These are phyloP conservation scores for Heterochromis multidens DNA, from an alignment of 2,113 vertebrate species.

Conservation along the genomic window DNA sequence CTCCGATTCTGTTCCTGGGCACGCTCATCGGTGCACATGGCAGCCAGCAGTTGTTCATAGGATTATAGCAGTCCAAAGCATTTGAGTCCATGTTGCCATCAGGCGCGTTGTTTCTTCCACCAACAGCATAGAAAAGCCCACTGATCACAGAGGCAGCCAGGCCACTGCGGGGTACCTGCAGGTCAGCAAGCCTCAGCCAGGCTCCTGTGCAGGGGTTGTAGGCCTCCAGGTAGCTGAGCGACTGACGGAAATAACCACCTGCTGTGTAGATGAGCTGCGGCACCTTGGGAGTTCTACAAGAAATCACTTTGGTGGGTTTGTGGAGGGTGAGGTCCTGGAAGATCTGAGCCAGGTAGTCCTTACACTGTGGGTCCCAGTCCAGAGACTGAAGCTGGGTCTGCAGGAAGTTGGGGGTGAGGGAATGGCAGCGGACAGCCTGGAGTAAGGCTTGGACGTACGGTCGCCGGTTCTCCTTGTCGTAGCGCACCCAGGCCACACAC, in stretches of 20 bases:
- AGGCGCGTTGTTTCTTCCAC: constrained; percentile 88
- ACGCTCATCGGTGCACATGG: constrained; percentile 90
- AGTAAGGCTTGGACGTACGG: constrained; percentile 89
- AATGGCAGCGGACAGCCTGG: constrained; percentile 92
- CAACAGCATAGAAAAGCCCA: constrained; percentile 89
- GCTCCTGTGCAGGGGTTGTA: constrained; percentile 79
- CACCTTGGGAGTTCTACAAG: constrained; percentile 84
- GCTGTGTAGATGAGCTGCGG: constrained; percentile 90
- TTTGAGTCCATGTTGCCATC: constrained; percentile 92
- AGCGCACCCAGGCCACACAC: constrained; percentile 91
- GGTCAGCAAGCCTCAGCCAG: constrained; percentile 84
- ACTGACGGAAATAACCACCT: constrained; percentile 88
- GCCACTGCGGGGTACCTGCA: constrained; percentile 88
- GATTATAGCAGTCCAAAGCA: constrained; percentile 91
- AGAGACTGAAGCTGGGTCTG: constrained; percentile 90
- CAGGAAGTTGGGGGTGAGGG: constrained; percentile 90
- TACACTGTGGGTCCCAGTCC: constrained; percentile 84
- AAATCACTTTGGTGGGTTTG: constrained; percentile 80
- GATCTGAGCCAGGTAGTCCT: constrained; percentile 90
- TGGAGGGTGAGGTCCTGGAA: constrained; percentile 94
- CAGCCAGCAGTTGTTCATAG: constrained; percentile 92
- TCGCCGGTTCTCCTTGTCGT: constrained; percentile 82
- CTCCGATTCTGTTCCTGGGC: constrained; percentile 88
- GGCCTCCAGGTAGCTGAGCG: constrained; percentile 86
- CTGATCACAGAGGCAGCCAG: constrained; percentile 89